Conservation (phyloP, 2,113 vertebrate genomes). For the Lasiurus borealis region DNA sequence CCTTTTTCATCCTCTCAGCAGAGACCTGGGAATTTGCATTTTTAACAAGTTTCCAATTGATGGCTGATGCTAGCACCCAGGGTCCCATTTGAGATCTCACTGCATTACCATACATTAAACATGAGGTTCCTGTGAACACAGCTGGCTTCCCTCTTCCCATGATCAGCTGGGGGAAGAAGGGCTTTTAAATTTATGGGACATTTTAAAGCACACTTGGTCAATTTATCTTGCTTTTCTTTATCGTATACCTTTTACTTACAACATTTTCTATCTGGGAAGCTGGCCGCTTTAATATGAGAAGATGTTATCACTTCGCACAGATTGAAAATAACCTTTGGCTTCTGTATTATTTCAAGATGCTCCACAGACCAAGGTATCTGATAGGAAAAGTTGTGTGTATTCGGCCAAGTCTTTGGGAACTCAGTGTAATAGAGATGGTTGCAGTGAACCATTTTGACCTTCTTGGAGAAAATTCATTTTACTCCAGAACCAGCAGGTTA, state of each 20-base stretch:
- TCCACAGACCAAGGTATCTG: neutral
- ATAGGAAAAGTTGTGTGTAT: neutral
- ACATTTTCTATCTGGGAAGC: constrained; percentile 52
- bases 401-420: constrained; percentile 4
- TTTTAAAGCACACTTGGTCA: constrained; percentile 5
- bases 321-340: constrained; percentile 37
- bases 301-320: constrained; percentile 56
- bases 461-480: constrained; percentile 1
- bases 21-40: neutral
- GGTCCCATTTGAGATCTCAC: neutral
- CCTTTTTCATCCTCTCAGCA: neutral
- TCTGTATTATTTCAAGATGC: constrained; percentile 16
- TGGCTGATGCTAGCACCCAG: neutral
- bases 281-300: constrained; percentile 5
- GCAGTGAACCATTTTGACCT: neutral
- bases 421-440: neutral
- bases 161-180: neutral
- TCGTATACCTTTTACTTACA: constrained; percentile 14
- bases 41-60: neutral
- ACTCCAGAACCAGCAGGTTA: neutral
- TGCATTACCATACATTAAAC: neutral
- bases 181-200: neutral
- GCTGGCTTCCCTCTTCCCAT: neutral
- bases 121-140: neutral
- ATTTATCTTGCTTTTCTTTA: constrained; percentile 55